Conservation (phyloP, 2,797 vertebrate genomes). For the Darevskia nairensis region DNA sequence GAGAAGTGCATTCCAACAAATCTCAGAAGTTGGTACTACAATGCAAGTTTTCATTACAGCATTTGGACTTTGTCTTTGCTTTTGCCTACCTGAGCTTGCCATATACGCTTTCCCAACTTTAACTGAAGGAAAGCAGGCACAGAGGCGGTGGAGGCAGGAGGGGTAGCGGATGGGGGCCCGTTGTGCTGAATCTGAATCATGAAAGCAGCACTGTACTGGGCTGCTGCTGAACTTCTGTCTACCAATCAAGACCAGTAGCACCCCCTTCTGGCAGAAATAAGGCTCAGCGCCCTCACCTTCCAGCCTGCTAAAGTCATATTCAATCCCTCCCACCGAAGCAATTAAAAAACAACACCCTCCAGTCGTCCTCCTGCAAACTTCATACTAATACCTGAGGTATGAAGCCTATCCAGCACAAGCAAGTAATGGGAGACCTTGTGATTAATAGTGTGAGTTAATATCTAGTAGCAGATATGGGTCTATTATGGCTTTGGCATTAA, state of each 20-base stretch:
- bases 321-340: not conserved
- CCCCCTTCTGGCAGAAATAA: conserved; percentile 7
- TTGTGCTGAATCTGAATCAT: not conserved
- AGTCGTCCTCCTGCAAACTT: not conserved
- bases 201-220: not conserved
- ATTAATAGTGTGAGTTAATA: not conserved
- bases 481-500: not conserved
- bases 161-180: too few relatives aligned
- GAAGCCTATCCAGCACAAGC: not conserved
- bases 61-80: not conserved
- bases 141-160: not conserved
- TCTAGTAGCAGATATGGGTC: not conserved
- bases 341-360: not conserved
- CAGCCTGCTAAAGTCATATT: too few relatives aligned
- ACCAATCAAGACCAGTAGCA: not conserved
- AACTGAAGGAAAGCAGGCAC: not conserved
- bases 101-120: not conserved
- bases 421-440: too few relatives aligned
- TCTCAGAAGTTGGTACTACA: not conserved
- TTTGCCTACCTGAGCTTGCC: not conserved
- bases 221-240: too few relatives aligned
- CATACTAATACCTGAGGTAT: not conserved
- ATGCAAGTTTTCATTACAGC: not conserved
- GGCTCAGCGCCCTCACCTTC: not conserved
- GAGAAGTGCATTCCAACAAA: not conserved